Conservation (phyloP, 2,888 invertebrate genomes). For the Panopea generosa region DNA sequence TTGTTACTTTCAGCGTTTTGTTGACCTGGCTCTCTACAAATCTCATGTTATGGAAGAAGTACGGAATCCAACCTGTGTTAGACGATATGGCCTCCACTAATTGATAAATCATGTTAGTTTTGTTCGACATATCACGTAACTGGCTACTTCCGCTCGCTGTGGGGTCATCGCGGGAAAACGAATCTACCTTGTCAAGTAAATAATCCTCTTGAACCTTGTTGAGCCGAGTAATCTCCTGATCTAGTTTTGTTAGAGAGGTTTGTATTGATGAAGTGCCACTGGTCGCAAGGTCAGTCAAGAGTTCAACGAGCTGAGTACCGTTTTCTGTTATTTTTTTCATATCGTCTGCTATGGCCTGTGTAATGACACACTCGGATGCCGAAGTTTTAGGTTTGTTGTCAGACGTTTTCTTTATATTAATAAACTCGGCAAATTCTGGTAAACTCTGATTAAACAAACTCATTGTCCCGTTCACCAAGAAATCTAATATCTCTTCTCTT, state of each 20-base stretch:
- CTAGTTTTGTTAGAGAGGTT: conserved; percentile 61
- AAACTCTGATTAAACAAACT: conserved; percentile 47
- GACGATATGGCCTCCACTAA: conserved; percentile 74
- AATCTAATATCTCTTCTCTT: conserved; percentile 63
- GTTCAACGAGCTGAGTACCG: conserved; percentile 62
- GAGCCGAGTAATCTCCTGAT: conserved; percentile 68
- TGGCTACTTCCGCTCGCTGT: conserved; percentile 45
- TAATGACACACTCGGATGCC: conserved; percentile 47
- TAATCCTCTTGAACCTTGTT: conserved; percentile 50
- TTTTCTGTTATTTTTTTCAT: conserved; percentile 60
- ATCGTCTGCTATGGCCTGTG: conserved; percentile 50
- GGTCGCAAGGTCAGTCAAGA: conserved; percentile 73
- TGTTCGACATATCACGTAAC: conserved; percentile 67
- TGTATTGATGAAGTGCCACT: conserved; percentile 70
- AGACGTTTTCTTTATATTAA: conserved; percentile 8
- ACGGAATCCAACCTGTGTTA: conserved; percentile 79
- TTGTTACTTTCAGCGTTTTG: conserved; percentile 58
- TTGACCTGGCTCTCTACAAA: conserved; percentile 75
- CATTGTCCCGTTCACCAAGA: conserved; percentile 54
- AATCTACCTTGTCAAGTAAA: conserved; percentile 16
- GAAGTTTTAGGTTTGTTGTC: conserved; percentile 9
- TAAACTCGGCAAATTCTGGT: conserved; percentile 32
- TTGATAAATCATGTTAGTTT: conserved; percentile 69
- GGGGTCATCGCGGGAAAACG: conserved; percentile 46
- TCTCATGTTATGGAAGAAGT: conserved; percentile 72